These are phyloP conservation scores for Bubo scandiacus DNA, from an alignment of 2,113 vertebrate genomes.

Conservation along the genomic window DNA sequence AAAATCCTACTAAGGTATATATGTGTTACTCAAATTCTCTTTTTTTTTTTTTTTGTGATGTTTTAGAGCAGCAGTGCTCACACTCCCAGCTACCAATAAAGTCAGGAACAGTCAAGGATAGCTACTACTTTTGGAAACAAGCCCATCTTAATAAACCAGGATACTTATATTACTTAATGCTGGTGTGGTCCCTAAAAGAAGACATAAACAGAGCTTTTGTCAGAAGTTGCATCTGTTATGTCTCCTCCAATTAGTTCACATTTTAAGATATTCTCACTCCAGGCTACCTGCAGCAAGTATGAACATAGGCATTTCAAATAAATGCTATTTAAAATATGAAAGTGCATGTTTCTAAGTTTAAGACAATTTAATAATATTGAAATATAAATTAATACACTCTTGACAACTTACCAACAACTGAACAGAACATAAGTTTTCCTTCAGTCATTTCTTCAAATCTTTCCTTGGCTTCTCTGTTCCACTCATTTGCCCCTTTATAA, in stretches of 20 bases:
- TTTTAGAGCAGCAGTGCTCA: background rate
- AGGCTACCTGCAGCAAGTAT: background rate
- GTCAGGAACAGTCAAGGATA: background rate
- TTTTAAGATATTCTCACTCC: background rate
- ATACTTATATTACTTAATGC: background rate
- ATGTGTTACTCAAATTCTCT: background rate
- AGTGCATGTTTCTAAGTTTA: background rate
- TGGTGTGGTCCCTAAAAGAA: background rate
- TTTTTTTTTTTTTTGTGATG: accelerated
- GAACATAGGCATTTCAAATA: background rate
- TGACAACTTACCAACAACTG: conserved; percentile 76
- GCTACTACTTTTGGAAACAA: background rate
- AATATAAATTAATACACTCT: background rate
- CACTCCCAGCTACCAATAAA: background rate
- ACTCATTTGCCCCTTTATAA: conserved; percentile 62
- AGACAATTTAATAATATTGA: background rate
- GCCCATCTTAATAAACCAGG: background rate
- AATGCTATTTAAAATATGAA: background rate
- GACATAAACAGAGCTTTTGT: background rate
- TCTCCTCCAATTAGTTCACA: background rate
- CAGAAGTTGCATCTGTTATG: background rate
- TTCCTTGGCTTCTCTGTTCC: conserved; percentile 77
- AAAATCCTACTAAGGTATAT: background rate
- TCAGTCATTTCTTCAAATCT: conserved; percentile 82
- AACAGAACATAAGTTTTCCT: conserved; percentile 78